Conservation (phyloP, 2,113 vertebrate genomes). For the Sula dactylatra region DNA sequence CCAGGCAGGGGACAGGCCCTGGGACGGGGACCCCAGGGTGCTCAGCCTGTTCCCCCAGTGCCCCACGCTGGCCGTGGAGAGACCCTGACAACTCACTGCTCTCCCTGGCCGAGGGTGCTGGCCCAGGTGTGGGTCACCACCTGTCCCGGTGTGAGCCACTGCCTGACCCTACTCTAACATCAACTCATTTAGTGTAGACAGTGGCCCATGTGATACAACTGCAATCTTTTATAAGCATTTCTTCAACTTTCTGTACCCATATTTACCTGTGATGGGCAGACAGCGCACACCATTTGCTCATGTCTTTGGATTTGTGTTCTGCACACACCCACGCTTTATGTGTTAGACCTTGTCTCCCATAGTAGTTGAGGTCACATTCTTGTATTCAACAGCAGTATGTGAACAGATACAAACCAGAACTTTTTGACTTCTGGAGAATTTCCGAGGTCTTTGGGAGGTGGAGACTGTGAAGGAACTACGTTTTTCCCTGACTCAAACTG, state of each 20-base stretch:
- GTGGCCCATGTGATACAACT: background rate
- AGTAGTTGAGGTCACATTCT: background rate
- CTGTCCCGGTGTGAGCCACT: background rate
- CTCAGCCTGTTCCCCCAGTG: background rate
- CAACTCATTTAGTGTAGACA: background rate
- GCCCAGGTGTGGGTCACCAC: fast-evolving
- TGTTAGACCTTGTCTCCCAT: background rate
- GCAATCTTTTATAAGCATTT: background rate
- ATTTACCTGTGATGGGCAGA: background rate
- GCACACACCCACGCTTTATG: fast-evolving
- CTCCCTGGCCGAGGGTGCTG: background rate
- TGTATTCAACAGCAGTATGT: background rate
- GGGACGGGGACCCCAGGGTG: fast-evolving
- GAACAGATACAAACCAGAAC: background rate
- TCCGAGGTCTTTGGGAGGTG: background rate
- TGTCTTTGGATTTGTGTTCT: background rate
- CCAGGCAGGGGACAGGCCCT: fast-evolving
- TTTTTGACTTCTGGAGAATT: background rate
- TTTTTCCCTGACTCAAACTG: background rate
- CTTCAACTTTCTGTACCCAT: background rate
- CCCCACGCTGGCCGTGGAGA: fast-evolving
- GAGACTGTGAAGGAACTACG: background rate
- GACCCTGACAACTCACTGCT: fast-evolving
- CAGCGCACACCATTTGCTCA: background rate
- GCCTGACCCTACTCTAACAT: background rate